Evolutionary conservation across 2,888 invertebrate species (phyloP).

Genomic region (Acanthococcus lagerstroemiae): DNA sequence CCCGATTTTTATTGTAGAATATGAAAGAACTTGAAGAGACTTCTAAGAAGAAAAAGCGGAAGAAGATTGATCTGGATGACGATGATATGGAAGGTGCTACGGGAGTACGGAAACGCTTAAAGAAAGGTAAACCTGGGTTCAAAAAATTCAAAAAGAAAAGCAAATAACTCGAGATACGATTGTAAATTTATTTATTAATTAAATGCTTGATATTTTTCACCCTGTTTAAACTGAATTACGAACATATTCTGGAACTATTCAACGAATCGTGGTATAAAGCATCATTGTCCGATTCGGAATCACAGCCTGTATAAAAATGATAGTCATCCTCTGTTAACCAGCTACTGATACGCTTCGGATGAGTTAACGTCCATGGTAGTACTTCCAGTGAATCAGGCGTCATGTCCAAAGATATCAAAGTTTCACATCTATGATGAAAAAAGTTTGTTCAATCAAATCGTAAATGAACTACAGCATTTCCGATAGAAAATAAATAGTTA

Average conservation of each 20-base stretch:
- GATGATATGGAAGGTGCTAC: slow-evolving; percentile 74
- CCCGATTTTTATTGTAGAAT: slow-evolving; percentile 45
- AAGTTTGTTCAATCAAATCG: not conserved
- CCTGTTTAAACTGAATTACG: not conserved
- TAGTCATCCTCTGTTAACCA: slow-evolving; percentile 2
- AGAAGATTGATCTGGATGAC: slow-evolving; percentile 55
- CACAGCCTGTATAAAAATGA: not conserved
- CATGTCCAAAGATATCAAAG: slow-evolving; percentile 32
- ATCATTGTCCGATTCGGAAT: slow-evolving; percentile 9
- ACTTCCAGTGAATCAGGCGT: slow-evolving; percentile 38
- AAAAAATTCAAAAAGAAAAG: slow-evolving; percentile 39
- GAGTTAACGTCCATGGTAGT: slow-evolving; percentile 34
- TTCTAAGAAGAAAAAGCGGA: slow-evolving; percentile 51
- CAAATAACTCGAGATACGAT: not conserved
- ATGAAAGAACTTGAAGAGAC: slow-evolving; percentile 65
- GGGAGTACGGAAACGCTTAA: slow-evolving; percentile 68
- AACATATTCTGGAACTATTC: not conserved
- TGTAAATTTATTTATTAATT: not conserved
- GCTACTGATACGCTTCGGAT: slow-evolving; percentile 1
- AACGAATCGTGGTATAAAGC: slow-evolving; percentile 6
- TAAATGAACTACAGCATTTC: not conserved
- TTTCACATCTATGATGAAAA: slow-evolving; percentile 4
- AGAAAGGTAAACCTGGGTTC: slow-evolving; percentile 45
- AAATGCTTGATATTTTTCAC: too few relatives aligned
- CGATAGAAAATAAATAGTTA: too few relatives aligned